Evolutionary conservation across 2,113 vertebrate species (phyloP).

Genomic region (Zapornia atra): DNA sequence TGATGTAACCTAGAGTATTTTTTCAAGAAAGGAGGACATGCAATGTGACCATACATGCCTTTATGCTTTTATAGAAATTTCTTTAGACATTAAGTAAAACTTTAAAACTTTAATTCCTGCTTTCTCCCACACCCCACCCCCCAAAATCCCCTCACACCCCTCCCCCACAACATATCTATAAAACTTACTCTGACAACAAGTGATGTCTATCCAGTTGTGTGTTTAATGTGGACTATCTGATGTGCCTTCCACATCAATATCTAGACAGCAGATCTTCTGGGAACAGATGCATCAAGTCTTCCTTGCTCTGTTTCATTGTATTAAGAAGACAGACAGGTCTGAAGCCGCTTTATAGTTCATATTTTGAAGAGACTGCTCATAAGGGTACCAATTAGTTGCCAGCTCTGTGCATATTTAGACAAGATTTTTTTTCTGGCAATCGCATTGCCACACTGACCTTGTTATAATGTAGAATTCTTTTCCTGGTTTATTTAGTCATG

Average conservation of each 20-base stretch:
- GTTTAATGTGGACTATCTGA: not conserved
- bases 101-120: not conserved
- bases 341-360: not conserved
- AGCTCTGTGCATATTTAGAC: not conserved
- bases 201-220: not conserved
- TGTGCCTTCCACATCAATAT: not conserved
- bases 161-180: not conserved
- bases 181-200: not conserved
- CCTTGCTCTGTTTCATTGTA: not conserved
- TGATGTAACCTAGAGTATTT: not conserved
- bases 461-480: not conserved
- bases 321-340: not conserved
- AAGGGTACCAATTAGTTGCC: not conserved
- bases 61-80: not conserved
- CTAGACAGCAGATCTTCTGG: not conserved
- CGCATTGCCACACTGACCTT: not conserved
- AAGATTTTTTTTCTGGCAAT: not conserved
- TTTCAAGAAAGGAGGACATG: not conserved
- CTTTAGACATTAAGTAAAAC: not conserved
- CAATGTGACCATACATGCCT: not conserved
- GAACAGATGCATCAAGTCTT: not conserved
- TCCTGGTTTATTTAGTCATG: not conserved
- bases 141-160: too few relatives aligned
- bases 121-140: not conserved
- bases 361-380: not conserved